Conservation (phyloP, 2,888 invertebrate species). For the Desoria tigrina region DNA sequence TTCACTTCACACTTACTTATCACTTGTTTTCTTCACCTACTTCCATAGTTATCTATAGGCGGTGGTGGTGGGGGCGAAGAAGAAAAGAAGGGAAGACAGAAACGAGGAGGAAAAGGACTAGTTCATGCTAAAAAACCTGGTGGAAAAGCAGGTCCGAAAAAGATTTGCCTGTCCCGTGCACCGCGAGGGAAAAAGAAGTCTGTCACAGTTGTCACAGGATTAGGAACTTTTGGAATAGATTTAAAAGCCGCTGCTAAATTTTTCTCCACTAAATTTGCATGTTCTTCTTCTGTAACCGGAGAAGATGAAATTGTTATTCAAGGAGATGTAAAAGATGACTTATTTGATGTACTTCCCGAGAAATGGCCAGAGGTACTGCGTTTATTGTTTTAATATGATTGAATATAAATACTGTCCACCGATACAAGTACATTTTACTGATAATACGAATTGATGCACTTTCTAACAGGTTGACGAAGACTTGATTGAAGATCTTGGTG, state of each 20-base stretch:
- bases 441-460: conserved; percentile 15
- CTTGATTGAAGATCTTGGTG: conserved; percentile 86
- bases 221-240: conserved; percentile 92
- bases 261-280: conserved; percentile 96
- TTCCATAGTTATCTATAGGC: conserved; percentile 56
- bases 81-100: conserved; percentile 93
- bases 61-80: conserved; percentile 75
- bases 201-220: conserved; percentile 86
- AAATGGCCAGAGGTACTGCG: conserved; percentile 92
- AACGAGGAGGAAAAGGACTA: conserved; percentile 81
- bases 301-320: conserved; percentile 99
- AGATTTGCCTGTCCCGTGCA: conserved; percentile 80
- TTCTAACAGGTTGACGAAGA: conserved; percentile 82
- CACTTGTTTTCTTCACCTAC: too few species aligned
- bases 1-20: too few species aligned
- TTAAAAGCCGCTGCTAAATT: conserved; percentile 96
- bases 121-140: conserved; percentile 83
- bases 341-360: conserved; percentile 95
- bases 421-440: background rate
- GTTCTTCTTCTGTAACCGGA: conserved; percentile 98
- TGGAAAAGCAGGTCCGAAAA: conserved; percentile 84
- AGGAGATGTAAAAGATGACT: conserved; percentile 97
- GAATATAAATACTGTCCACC: background rate
- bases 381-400: too few species aligned
- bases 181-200: conserved; percentile 98